phyloP scores from a whole-genome alignment of 2,113 vertebrate species.

The Erythrocercus mccallii region DNA sequence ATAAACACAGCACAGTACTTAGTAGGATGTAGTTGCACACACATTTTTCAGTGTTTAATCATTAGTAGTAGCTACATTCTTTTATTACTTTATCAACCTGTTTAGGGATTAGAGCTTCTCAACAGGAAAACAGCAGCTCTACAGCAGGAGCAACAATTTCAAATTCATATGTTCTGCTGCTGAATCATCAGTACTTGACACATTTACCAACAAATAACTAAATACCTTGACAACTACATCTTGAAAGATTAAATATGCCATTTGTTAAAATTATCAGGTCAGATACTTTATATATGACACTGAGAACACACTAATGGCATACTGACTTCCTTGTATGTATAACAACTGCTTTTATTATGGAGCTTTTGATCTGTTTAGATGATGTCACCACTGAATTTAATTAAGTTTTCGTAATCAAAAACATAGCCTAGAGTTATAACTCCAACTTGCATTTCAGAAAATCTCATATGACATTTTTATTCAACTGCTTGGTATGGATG shows the following conservation, averaged over 20 bases:
- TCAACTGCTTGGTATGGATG: conserved; percentile 29
- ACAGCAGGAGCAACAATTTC: background rate
- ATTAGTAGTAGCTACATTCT: conserved; percentile 61
- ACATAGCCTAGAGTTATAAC: conserved; percentile 19
- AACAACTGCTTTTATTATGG: background rate
- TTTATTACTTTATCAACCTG: background rate
- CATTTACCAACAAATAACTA: background rate
- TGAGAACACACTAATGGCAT: background rate
- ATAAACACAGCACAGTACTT: conserved; percentile 89
- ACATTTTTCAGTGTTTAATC: conserved; percentile 70
- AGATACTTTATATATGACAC: background rate
- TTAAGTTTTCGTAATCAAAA: conserved; percentile 3
- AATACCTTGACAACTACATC: background rate
- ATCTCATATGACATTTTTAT: background rate
- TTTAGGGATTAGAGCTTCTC: background rate
- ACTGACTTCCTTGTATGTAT: background rate
- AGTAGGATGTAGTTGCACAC: conserved; percentile 80
- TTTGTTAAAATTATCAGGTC: background rate
- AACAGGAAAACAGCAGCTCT: background rate
- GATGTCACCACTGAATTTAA: conserved; percentile 18
- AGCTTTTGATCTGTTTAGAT: background rate
- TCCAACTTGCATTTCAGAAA: background rate
- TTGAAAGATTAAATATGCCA: background rate
- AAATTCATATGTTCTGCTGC: background rate
- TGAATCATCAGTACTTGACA: background rate